These are phyloP conservation scores for Coregonus clupeaformis DNA, from an alignment of 2,113 vertebrate species.

Conservation along the genomic window DNA sequence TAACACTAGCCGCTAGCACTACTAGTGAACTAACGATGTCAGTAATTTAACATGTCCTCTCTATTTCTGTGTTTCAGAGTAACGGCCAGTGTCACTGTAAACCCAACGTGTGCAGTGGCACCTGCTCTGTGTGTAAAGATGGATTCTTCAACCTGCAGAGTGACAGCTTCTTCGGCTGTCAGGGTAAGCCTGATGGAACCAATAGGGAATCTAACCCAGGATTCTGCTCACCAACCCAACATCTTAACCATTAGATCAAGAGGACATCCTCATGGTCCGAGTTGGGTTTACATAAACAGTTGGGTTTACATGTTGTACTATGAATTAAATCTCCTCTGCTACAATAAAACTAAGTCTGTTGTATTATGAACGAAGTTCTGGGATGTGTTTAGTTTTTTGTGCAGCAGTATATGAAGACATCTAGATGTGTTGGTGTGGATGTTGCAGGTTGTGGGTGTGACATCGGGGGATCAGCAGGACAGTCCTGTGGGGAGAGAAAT, in stretches of 20 bases:
- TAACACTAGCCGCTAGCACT: neutral
- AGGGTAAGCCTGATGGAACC: slow-evolving; percentile 66
- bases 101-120: slow-evolving; percentile 82
- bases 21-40: neutral
- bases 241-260: too few relatives aligned
- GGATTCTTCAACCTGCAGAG: slow-evolving; percentile 86
- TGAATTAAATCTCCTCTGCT: too few relatives aligned
- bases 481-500: slow-evolving; percentile 78
- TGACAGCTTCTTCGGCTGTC: slow-evolving; percentile 87
- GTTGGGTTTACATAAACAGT: too few relatives aligned
- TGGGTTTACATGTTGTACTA: too few relatives aligned
- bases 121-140: slow-evolving; percentile 81
- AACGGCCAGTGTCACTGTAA: slow-evolving; percentile 93
- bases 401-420: too few relatives aligned
- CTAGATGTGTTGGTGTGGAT: slow-evolving; percentile 13
- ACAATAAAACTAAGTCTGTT: too few relatives aligned
- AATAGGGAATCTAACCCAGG: too few relatives aligned
- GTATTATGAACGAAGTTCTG: too few relatives aligned
- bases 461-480: slow-evolving; percentile 82
- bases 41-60: neutral
- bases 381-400: too few relatives aligned
- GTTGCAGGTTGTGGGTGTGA: slow-evolving; percentile 87
- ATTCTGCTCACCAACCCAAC: too few relatives aligned
- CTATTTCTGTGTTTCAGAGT: slow-evolving; percentile 60
- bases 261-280: too few relatives aligned